Evolutionary conservation across 2,888 invertebrate species (phyloP), one percentile per base, ranked within the genome.

Genomic region (Nephrotoma flavescens): DNA sequence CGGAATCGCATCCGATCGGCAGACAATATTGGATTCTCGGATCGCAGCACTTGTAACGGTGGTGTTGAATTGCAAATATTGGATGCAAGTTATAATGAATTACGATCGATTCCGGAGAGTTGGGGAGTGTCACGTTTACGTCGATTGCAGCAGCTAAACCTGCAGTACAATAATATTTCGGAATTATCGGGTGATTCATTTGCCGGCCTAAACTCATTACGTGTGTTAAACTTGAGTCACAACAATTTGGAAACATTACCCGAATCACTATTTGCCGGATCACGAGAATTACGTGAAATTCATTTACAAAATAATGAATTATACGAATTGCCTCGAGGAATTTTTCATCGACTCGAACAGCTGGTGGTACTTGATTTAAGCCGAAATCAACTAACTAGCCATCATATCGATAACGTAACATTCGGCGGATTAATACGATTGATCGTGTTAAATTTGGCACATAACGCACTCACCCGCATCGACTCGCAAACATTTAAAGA

Each of bases 401-500:
- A 95, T 89, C 96, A 96, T 89, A 94, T 97, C 88, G 96, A 97
- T 90, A 96, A 96, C 87, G 96, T 95, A 57, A 96, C 97, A n/a
- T 97, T 98, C 91, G 93, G 95, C 88, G 97, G 97, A 87, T 93
- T 97, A 88, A 96, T 97, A 88, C 94, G 97, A 11, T 92, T 97
- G 88, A 96, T 97, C 89, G 95, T 97, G 86, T 93, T 97, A 88
- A 97, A 97, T 91, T 92, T 97, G 89, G 96, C 97, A 0, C 96
- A 96, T 90, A 98, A 98, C 90, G 94, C 95, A 7, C 91, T 98
- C 41, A 96, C 96, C 1, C 94, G 96, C 89, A 95, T 98, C 88
- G 97, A 97, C 90, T 95, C 95, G 83, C 94, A 95, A 89, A 96
- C 96, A 87, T 97, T 97, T 91, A 96, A 96, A 91, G 97, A 97